phyloP scores from a whole-genome alignment of 2,797 vertebrate genomes.

The Phoxinus dragarum region DNA sequence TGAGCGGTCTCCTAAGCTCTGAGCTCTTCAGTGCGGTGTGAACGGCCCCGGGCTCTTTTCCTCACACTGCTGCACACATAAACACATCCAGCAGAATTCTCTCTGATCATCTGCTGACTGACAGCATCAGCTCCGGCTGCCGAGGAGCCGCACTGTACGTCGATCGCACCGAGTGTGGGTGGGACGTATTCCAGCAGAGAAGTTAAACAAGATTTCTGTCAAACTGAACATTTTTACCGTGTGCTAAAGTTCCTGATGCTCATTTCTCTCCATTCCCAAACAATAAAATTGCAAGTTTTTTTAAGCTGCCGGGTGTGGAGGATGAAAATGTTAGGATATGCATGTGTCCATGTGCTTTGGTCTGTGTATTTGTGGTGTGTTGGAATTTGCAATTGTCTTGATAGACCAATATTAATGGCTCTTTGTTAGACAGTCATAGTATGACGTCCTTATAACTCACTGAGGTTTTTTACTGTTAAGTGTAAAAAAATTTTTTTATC shows the following conservation, averaged over 20 bases:
- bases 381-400: neutral
- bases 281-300: neutral
- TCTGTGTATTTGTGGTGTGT: neutral
- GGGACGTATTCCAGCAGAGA: slow-evolving; percentile 29
- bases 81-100: slow-evolving; percentile 43
- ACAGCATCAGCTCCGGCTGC: slow-evolving; percentile 10
- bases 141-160: neutral
- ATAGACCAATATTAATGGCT: neutral
- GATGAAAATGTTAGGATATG: neutral
- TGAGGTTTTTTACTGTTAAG: too few relatives aligned
- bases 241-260: slow-evolving; percentile 7
- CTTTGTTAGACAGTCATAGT: neutral
- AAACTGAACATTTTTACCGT: neutral
- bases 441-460: too few relatives aligned
- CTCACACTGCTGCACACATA: slow-evolving; percentile 34
- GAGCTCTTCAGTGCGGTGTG: slow-evolving; percentile 18
- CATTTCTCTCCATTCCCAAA: neutral
- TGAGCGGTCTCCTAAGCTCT: slow-evolving; percentile 38
- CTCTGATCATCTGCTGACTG: slow-evolving; percentile 43
- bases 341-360: neutral
- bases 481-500: too few relatives aligned
- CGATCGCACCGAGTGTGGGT: slow-evolving; percentile 11
- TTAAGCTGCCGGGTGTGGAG: neutral
- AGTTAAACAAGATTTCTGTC: slow-evolving; percentile 34
- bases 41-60: slow-evolving; percentile 26